A percentile compares a stretch with the other conserved stretches of the same genome.
These are phyloP conservation scores for Oenanthe melanoleuca DNA, from an alignment of 2,113 vertebrate genomes.

Conservation along the genomic window DNA sequence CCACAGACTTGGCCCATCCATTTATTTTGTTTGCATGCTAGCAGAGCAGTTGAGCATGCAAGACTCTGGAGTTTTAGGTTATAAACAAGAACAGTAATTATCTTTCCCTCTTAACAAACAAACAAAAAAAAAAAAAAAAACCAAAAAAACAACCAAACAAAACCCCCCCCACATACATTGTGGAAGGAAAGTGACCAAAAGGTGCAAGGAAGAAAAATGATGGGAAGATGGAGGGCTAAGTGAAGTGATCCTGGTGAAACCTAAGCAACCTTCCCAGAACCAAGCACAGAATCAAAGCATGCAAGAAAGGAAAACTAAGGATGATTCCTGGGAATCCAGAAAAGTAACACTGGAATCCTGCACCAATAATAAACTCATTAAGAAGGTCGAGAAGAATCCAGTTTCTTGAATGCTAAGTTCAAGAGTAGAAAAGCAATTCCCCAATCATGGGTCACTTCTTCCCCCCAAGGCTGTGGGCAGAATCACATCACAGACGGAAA, in stretches of 20 bases:
- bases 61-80: fast-evolving
- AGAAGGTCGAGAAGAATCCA: not conserved
- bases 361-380: not conserved
- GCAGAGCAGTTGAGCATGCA: not conserved
- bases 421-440: not conserved
- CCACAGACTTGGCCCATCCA: not conserved
- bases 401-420: not conserved
- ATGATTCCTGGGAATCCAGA: not conserved
- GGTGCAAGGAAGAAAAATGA: not conserved
- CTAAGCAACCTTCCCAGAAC: not conserved
- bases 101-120: not conserved
- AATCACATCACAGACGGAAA: not conserved
- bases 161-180: not conserved
- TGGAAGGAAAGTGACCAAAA: not conserved
- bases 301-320: not conserved
- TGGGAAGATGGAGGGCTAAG: not conserved
- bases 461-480: not conserved
- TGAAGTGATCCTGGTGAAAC: not conserved
- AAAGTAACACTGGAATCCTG: not conserved
- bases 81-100: not conserved
- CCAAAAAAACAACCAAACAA: too few species aligned
- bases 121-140: too few species aligned
- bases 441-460: not conserved
- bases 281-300: fast-evolving
- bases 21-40: not conserved